A percentile compares a stretch with the other conserved stretches of the same genome.
Conservation (phyloP, 1,140 invertebrate genomes). For the honey bee (Apis mellifera) region DNA sequence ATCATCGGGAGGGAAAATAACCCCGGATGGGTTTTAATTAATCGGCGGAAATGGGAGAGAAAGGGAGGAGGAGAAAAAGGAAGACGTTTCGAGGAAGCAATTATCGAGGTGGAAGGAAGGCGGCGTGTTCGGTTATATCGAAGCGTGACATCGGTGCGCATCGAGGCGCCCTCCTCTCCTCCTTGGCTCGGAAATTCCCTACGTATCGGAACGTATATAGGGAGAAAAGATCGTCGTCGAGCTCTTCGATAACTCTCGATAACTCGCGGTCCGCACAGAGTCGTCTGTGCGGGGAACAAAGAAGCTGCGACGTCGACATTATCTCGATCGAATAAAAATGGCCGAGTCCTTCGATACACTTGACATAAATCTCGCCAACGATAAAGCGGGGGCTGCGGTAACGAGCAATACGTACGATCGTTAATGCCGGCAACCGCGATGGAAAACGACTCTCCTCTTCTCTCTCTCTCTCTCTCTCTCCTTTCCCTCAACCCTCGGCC, state of each 20-base stretch:
- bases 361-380: conserved; percentile 65
- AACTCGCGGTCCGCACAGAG: conserved; percentile 34
- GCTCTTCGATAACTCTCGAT: conserved; percentile 42
- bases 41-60: not conserved
- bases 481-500: not conserved
- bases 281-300: conserved; percentile 46
- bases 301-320: conserved; percentile 51
- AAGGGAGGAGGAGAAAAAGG: not conserved
- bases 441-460: not conserved
- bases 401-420: conserved; percentile 55
- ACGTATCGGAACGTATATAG: not conserved
- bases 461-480: too few relatives aligned
- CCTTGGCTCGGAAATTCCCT: not conserved
- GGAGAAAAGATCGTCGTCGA: not conserved
- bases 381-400: conserved; percentile 54
- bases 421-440: conserved; percentile 41
- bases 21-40: conserved; percentile 14
- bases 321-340: conserved; percentile 65
- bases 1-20: not conserved
- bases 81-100: conserved; percentile 16
- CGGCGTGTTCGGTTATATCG: conserved; percentile 13
- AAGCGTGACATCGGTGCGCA: conserved; percentile 15
- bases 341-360: conserved; percentile 58
- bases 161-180: not conserved
- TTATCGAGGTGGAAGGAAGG: too few relatives aligned